Base-by-base conservation (phyloP, 2,113 vertebrate species). In the Lipotes vexillifer region DNA sequence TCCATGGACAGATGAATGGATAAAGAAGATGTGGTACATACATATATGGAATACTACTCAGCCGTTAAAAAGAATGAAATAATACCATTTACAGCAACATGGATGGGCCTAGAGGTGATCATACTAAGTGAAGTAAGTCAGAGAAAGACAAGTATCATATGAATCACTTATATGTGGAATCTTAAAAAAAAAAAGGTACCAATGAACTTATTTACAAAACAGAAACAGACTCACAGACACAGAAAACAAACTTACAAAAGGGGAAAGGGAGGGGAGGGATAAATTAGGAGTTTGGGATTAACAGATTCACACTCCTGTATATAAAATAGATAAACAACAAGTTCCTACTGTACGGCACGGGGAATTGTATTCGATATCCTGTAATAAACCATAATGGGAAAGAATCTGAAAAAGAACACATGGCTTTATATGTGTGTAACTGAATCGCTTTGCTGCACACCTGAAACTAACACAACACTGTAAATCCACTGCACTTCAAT, bases 351-450 rank as follows among this genome's bases (percentile, higher is more conserved):
- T 18, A 33, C 8, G 31, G 74, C 31, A 13, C 5, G 6, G 31
- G 1, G 46, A 46, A 18, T 31, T 77, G 31, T 18, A 21, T 33
- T 52, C 1, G 1, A 33, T 49, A 49, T 31, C 27, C 44, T 52
- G 44, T 52, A 31, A 52, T 52, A 77, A 77, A 52, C 17, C 59
- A 10, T 27, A 11, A 61, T 27, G 59, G 59, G 23, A 61, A 61
- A 61, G 59, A 10, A 25, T 4, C 8, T 61, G 59, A 61, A 27
- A 61, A 61, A 3, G 18, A 0, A 27, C 1, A 0, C 25, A 1
- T 27, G 21, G 52, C 52, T 61, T 3, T 57, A 21, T 8, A 3
- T 8, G 1, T 57, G 55, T 10, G 0, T 61, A 61, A 27, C 59
- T 25, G 23, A 11, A 25, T 61, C 3, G 10, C 59, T 27, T 21